Evolutionary conservation across 2,113 vertebrate genomes (phyloP).

Genomic region (Ptyas mucosa): DNA sequence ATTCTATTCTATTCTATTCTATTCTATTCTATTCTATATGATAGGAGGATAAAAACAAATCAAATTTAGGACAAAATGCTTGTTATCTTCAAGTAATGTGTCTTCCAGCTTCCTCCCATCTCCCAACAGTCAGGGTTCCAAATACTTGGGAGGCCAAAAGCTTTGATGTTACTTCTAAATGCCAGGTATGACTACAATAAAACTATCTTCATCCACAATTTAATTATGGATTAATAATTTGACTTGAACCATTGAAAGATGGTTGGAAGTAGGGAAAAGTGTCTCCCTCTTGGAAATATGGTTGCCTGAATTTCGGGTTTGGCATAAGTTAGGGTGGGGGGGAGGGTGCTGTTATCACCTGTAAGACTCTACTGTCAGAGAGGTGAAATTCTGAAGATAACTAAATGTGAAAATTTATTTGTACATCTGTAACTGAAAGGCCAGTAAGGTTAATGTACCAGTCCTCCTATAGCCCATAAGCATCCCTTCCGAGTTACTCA

Average conservation of each 20-base stretch:
- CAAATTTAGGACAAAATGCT: background rate
- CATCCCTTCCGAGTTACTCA: background rate
- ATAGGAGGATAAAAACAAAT: background rate
- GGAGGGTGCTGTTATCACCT: background rate
- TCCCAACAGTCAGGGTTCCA: background rate
- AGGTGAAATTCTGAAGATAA: background rate
- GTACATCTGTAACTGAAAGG: background rate
- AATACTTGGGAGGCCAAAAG: background rate
- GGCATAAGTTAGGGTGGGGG: background rate
- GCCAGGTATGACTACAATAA: background rate
- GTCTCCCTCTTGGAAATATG: background rate
- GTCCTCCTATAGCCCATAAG: background rate
- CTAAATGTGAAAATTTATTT: background rate
- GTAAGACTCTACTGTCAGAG: background rate
- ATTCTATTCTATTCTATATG: too few species aligned
- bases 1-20: too few species aligned
- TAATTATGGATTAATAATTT: background rate
- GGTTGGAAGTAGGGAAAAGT: background rate
- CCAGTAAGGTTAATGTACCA: background rate
- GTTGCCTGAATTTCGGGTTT: background rate
- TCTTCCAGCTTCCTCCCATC: background rate
- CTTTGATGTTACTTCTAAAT: background rate
- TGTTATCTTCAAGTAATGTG: background rate
- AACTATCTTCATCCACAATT: background rate
- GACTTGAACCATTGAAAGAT: background rate